A percentile compares a stretch with the other conserved stretches of the same genome.
Evolutionary conservation across 2,888 invertebrate species (phyloP).

Genomic region (Oasisia sp.): DNA sequence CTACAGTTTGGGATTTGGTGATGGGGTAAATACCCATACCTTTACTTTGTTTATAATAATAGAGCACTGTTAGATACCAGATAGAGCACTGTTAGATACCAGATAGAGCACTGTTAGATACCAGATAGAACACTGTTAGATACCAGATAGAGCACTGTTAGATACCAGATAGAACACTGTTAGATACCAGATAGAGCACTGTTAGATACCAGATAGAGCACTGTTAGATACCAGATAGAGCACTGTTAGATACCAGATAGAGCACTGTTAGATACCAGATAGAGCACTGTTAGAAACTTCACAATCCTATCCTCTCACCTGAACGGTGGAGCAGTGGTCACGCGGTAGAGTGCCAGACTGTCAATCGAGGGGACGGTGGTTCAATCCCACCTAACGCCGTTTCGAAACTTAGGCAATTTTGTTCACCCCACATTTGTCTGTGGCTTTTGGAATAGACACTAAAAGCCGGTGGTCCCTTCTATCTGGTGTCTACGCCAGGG

Average conservation of each 20-base stretch:
- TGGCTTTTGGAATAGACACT: too few species aligned
- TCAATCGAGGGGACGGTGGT: too few species aligned
- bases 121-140: background rate
- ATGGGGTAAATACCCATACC: constrained; percentile 68
- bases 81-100: background rate
- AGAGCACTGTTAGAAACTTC: background rate
- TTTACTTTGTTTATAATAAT: background rate
- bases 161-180: background rate
- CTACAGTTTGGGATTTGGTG: constrained; percentile 78
- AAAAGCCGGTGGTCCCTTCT: too few species aligned
- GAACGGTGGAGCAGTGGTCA: too few species aligned
- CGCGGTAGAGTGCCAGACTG: too few species aligned
- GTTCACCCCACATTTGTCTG: too few species aligned
- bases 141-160: background rate
- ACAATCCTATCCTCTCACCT: too few species aligned
- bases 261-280: background rate
- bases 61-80: background rate
- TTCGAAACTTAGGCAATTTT: too few species aligned
- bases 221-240: background rate
- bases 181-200: background rate
- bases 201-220: background rate
- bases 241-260: background rate
- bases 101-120: background rate
- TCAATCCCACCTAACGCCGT: too few species aligned
- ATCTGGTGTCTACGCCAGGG: too few species aligned